Evolutionary conservation across 2,797 vertebrate genomes (phyloP).

Genomic region (Propithecus deckenii): DNA sequence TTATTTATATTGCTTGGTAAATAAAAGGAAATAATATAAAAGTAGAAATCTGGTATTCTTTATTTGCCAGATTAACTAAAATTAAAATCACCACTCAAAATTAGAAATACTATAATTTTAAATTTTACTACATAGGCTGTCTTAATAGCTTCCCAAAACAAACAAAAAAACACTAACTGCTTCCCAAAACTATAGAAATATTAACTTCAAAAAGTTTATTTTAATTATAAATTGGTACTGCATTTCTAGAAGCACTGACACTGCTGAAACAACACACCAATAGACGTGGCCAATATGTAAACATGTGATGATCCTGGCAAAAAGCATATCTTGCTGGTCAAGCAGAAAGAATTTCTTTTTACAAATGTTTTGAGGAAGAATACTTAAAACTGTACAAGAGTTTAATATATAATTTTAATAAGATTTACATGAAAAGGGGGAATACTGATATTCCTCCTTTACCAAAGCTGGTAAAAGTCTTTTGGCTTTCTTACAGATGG

Average conservation of each 20-base stretch:
- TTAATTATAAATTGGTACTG: slow-evolving; percentile 66
- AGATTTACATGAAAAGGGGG: slow-evolving; percentile 65
- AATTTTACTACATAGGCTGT: not conserved
- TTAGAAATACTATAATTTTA: slow-evolving; percentile 41
- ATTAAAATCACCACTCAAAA: slow-evolving; percentile 65
- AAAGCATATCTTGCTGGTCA: slow-evolving; percentile 62
- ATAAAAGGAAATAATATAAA: not conserved
- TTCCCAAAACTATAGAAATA: not conserved
- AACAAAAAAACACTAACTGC: not conserved
- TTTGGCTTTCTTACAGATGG: not conserved
- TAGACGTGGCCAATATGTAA: slow-evolving; percentile 64
- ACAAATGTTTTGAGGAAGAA: slow-evolving; percentile 80
- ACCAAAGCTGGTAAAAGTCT: not conserved
- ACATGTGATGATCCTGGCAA: slow-evolving; percentile 74
- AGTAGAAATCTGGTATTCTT: not conserved
- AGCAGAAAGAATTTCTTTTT: slow-evolving; percentile 80
- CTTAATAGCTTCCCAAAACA: not conserved
- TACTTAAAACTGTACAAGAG: slow-evolving; percentile 74
- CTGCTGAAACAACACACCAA: slow-evolving; percentile 55
- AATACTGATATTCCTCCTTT: not conserved
- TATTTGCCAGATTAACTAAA: slow-evolving; percentile 57
- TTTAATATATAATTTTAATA: slow-evolving; percentile 77
- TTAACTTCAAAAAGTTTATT: slow-evolving; percentile 53
- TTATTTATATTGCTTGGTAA: not conserved
- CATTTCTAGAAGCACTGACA: slow-evolving; percentile 67